Conservation (phyloP, 2,888 invertebrate genomes). For the Gymnosoma rotundatum region DNA sequence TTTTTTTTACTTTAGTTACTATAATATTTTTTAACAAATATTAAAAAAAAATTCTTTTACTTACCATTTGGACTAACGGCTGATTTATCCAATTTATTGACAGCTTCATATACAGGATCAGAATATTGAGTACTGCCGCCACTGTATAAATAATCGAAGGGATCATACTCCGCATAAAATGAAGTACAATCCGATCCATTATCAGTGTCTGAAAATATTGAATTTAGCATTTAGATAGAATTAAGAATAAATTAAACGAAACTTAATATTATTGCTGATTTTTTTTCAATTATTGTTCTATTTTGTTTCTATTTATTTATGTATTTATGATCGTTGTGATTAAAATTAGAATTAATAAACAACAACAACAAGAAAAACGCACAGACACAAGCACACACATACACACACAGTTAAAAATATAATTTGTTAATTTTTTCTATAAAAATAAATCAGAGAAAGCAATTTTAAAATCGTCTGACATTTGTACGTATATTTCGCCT, state of each 20-base stretch:
- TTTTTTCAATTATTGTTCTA: slow-evolving; percentile 69
- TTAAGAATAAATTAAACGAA: slow-evolving; percentile 5
- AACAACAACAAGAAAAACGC: slow-evolving; percentile 6
- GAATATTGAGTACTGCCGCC: slow-evolving; percentile 86
- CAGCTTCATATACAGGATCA: slow-evolving; percentile 88
- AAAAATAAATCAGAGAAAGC: slow-evolving; percentile 7
- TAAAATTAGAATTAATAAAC: slow-evolving; percentile 22
- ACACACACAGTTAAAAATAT: slow-evolving; percentile 25
- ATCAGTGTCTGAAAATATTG: slow-evolving; percentile 83
- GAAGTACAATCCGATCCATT: slow-evolving; percentile 85
- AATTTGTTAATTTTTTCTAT: not conserved
- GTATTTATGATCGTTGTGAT: slow-evolving; percentile 37
- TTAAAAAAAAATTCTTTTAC: slow-evolving; percentile 24
- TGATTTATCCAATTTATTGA: slow-evolving; percentile 84
- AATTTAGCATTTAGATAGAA: slow-evolving; percentile 74
- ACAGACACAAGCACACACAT: not conserved
- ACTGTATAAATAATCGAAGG: slow-evolving; percentile 90
- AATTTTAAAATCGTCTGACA: slow-evolving; percentile 1
- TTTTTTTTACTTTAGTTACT: no score
- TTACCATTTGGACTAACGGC: slow-evolving; percentile 82
- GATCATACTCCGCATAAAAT: slow-evolving; percentile 89
- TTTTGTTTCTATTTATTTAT: slow-evolving; percentile 51
- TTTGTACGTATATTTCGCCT: slow-evolving; percentile 8
- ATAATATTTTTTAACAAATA: not conserved
- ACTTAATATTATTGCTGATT: slow-evolving; percentile 41